Conservation (phyloP, 1,140 invertebrate genomes). For the Tetragonula clypearis region DNA sequence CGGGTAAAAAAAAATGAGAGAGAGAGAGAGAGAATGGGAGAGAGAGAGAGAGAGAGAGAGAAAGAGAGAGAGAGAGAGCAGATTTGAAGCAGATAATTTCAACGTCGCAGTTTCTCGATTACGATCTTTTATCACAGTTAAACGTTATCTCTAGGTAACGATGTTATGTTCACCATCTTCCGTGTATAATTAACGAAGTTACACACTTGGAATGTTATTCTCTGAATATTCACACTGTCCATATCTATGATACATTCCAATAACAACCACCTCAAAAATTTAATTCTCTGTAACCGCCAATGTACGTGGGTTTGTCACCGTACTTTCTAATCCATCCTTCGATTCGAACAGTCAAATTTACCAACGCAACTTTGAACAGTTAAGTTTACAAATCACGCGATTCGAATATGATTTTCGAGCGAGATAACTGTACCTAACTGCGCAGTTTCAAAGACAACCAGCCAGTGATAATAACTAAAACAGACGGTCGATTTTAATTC, state of each 20-base stretch:
- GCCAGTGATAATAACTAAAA: too few species aligned
- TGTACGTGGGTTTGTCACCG: not conserved
- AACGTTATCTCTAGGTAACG: not conserved
- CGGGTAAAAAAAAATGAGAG: too few species aligned
- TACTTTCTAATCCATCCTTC: not conserved
- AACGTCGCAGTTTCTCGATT: not conserved
- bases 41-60: too few species aligned
- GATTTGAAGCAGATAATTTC: not conserved
- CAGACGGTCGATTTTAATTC: too few species aligned
- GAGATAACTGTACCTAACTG: too few species aligned
- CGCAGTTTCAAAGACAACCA: too few species aligned
- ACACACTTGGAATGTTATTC: not conserved
- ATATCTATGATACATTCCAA: not conserved
- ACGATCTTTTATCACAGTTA: not conserved
- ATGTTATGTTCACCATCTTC: too few species aligned
- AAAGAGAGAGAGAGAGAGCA: too few species aligned
- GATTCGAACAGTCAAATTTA: not conserved
- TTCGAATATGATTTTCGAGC: too few species aligned
- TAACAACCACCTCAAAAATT: not conserved
- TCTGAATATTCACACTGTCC: not conserved
- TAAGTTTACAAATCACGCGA: too few species aligned
- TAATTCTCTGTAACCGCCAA: not conserved
- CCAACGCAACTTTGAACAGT: too few species aligned
- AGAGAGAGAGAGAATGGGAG: too few species aligned
- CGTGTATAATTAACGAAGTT: constrained; percentile 1